Evolutionary conservation across 2,888 invertebrate species (phyloP).

Genomic region (Andrena hattorfiana): DNA sequence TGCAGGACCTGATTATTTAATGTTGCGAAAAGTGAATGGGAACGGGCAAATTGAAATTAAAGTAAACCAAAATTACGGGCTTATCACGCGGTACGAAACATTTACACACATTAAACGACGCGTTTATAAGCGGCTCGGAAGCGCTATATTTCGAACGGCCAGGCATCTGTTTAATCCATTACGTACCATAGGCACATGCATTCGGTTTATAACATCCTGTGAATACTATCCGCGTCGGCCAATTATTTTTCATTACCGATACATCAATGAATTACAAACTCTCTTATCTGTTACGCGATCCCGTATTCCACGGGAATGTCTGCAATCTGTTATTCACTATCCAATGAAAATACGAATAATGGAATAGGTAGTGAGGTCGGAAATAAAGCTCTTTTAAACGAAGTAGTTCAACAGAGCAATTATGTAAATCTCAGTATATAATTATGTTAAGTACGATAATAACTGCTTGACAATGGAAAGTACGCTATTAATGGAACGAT

Average conservation of each 20-base stretch:
- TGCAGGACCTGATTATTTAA: neutral
- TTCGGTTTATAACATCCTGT: conserved; percentile 26
- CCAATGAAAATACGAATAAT: neutral
- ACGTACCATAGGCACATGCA: conserved; percentile 12
- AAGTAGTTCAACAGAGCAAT: neutral
- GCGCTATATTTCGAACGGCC: conserved; percentile 18
- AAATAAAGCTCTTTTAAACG: neutral
- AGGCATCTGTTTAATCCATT: conserved; percentile 50
- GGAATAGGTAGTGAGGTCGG: neutral
- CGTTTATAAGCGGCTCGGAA: conserved; percentile 43
- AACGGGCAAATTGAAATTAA: conserved; percentile 26
- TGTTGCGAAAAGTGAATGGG: neutral
- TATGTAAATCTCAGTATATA: neutral
- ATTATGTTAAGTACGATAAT: neutral
- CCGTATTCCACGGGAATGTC: neutral
- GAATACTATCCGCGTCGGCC: conserved; percentile 26
- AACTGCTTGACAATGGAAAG: neutral
- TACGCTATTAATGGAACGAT: neutral
- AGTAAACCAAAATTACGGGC: conserved; percentile 12
- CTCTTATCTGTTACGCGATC: neutral
- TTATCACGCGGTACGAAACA: conserved; percentile 8
- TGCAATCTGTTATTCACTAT: neutral
- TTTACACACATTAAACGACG: conserved; percentile 27
- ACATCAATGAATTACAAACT: conserved; percentile 8
- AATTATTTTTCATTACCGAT: conserved; percentile 45